phyloP scores from a whole-genome alignment of 2,113 vertebrate genomes.

The Potamarius usumacintae region DNA sequence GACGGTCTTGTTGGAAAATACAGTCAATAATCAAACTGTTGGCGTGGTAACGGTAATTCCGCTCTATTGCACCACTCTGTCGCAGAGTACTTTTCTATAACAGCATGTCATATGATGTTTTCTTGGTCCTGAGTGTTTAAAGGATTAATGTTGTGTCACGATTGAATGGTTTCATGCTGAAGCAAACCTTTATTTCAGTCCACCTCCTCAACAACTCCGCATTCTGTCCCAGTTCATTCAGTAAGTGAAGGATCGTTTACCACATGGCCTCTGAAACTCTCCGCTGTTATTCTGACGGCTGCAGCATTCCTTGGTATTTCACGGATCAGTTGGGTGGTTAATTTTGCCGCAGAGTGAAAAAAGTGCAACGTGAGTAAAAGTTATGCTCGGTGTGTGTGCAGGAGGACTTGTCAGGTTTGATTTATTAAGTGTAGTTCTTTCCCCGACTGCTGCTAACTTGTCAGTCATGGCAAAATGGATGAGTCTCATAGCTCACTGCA shows the following conservation, averaged over 20 bases:
- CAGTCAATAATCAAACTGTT: too few relatives aligned
- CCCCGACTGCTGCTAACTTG: constrained; percentile 67
- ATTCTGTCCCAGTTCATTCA: neutral
- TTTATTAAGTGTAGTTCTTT: constrained; percentile 77
- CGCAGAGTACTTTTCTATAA: neutral
- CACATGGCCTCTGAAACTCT: neutral
- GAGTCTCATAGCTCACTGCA: constrained; percentile 66
- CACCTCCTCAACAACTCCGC: neutral
- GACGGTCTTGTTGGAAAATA: too few relatives aligned
- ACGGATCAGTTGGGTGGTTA: constrained; percentile 2
- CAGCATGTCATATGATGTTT: neutral
- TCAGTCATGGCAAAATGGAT: constrained; percentile 73
- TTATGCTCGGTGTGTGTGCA: constrained; percentile 70
- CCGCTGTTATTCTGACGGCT: neutral
- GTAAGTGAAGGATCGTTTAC: neutral
- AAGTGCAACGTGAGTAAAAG: constrained; percentile 65
- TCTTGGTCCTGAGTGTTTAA: neutral
- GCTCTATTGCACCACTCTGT: neutral
- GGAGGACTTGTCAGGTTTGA: constrained; percentile 79
- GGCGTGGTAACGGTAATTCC: too few relatives aligned
- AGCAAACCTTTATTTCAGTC: neutral
- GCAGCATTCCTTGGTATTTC: neutral
- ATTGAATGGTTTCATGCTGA: neutral
- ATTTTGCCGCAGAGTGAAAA: constrained; percentile 26
- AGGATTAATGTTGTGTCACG: neutral